Conservation (phyloP, 2,797 vertebrate genomes). For the Onychomys torridus region DNA sequence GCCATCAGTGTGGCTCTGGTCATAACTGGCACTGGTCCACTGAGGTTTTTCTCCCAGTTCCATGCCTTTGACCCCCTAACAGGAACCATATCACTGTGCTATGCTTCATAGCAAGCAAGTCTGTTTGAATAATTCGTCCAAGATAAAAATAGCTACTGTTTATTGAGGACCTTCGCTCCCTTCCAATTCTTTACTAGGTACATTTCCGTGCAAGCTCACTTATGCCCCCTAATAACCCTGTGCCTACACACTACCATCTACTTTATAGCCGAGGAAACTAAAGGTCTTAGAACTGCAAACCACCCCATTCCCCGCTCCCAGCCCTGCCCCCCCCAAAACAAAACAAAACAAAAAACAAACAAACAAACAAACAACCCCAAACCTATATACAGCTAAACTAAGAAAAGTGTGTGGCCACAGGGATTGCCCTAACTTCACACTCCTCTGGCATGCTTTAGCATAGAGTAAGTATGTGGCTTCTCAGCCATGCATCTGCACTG, state of each 20-base stretch:
- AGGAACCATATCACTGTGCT: neutral
- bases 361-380: neutral
- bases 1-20: neutral
- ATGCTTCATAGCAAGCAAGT: constrained; percentile 46
- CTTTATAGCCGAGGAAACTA: constrained; percentile 36
- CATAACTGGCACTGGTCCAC: neutral
- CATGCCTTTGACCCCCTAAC: constrained; percentile 31
- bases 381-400: neutral
- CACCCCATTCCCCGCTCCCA: no score
- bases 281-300: constrained; percentile 26
- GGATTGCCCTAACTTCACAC: constrained; percentile 2
- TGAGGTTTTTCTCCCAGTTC: neutral
- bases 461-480: neutral
- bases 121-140: constrained; percentile 62
- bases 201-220: constrained; percentile 48
- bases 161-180: constrained; percentile 47
- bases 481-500: neutral
- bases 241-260: constrained; percentile 13
- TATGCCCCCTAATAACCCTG: constrained; percentile 5
- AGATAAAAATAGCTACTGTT: constrained; percentile 68
- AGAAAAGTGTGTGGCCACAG: neutral
- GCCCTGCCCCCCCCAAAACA: no score
- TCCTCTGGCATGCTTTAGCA: neutral
- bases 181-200: constrained; percentile 49
- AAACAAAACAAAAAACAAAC: no score